Evolutionary conservation across 1,140 invertebrate genomes (phyloP), one percentile per base, ranked within the genome.

Genomic region (Ostrea denselamellosa): DNA sequence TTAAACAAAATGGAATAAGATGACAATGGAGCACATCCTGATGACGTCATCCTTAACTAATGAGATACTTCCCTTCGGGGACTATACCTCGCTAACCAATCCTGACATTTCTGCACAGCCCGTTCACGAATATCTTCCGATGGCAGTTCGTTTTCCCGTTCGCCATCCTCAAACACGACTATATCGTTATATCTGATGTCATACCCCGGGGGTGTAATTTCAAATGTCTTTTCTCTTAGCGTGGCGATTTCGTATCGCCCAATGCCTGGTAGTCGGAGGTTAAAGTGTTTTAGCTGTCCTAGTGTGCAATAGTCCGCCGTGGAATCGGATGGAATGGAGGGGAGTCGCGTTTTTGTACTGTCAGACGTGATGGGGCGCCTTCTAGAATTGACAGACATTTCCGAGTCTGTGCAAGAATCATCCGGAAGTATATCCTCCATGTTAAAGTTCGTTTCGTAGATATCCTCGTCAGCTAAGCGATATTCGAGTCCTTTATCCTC

Each of bases 141-240:
- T 0, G 91, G 91, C 0, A 90, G 77, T 83, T 88, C 87, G 19
- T 51, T 89, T 17, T 89, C 89, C 7, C 88, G 52, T 85, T 90
- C 89, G 1, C 86, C 77, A 22, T 85, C 88, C 28, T 91, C 89
- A 19, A 88, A 87, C 1, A 90, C 85, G 12, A 90, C 90, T 8
- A 91, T 88, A 51, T 91, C 91, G 65, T 89, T 91, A 85, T 90
- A 92, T 4, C 92, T 87, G 28, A 92, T 91, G 85, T 92, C 92
- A 86, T 90, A 92, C 34, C 91, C 91, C 7, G 91, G 90, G 2
- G 91, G 90, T 12, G 92, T 92, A 65, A 92, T 91, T 86, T 92
- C 90, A 86, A 92, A 92, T 2, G 92, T 92, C 28, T 77, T 88
- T 85, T 92, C 92, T 25, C 89, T 51, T 56, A 87, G 58, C n/a